Evolutionary conservation across 1,140 invertebrate species (phyloP).

Genomic region (Geopemphigus sp.): DNA sequence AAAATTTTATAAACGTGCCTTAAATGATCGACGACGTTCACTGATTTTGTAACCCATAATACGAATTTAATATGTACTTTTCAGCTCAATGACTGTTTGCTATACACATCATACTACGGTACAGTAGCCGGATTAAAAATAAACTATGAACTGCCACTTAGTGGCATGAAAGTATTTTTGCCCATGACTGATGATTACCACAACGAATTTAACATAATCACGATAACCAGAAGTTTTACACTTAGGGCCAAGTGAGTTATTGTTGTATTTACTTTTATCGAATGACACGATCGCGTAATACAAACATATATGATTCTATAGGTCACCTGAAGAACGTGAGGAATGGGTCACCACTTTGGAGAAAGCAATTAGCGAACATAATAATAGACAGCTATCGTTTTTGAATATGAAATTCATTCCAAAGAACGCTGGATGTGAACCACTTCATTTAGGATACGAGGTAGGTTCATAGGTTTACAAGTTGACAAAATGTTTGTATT

Average conservation of each 20-base stretch:
- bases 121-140: slow-evolving; percentile 60
- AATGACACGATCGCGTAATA: neutral
- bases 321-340: slow-evolving; percentile 62
- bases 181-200: slow-evolving; percentile 58
- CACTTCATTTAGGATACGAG: slow-evolving; percentile 35
- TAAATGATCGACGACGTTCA: too few species aligned
- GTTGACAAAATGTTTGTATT: neutral
- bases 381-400: slow-evolving; percentile 60
- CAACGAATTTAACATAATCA: slow-evolving; percentile 65
- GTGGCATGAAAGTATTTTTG: slow-evolving; percentile 65
- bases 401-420: slow-evolving; percentile 56
- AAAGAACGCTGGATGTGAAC: slow-evolving; percentile 54
- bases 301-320: slow-evolving; percentile 52
- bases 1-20: too few species aligned
- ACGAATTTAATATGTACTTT: slow-evolving; percentile 54
- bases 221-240: slow-evolving; percentile 67
- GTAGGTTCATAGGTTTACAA: neutral
- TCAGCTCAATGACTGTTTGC: slow-evolving; percentile 70
- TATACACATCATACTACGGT: slow-evolving; percentile 64
- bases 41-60: slow-evolving; percentile 1
- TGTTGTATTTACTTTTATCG: neutral
- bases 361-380: slow-evolving; percentile 65
- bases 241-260: slow-evolving; percentile 63
- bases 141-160: slow-evolving; percentile 64
- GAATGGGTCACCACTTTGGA: slow-evolving; percentile 67